Evolutionary conservation across 1,140 invertebrate species (phyloP), one percentile per base, ranked within the genome.

Genomic region (Lithobius niger): DNA sequence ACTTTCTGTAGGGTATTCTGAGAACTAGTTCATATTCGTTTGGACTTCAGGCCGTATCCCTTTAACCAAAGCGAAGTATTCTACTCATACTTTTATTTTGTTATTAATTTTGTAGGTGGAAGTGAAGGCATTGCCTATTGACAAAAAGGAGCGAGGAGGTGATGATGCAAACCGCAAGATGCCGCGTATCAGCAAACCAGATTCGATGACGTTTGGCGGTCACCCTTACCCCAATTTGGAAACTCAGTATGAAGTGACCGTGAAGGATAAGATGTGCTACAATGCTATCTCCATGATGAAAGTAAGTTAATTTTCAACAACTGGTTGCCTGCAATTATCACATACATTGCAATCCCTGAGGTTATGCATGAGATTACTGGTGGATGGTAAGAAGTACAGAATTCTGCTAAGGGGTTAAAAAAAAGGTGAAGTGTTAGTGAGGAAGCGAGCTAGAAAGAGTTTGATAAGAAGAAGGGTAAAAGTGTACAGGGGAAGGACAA

Each of bases 201-300:
- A 83, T 62, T 76, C 78, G 15, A 65, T 83, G 68, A 80, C 79
- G 0, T 85, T 83, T 64, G 83, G 83, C 16, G 83, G 83, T 13
- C 77, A 82, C 57, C 77, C 79, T 6, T 75, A 77, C 25, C 82
- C 71, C 0, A 74, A 79, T 15, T 75, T 88, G 13, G 83, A 89
- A 36, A 74, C 82, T 6, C 80, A 84, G 0, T 97, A 94, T 71
- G 86, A 94, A 69, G 80, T 88, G 0, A 90, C 87, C 0, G 77
- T 90, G 28, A 82, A 82, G 58, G 91, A 96, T 63, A 92, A 88
- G 67, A 92, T 93, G 81, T 82, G 84, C 60, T 96, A 93, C 70
- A 86, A 95, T 71, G 83, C 91, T 2, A 95, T 97, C 56, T 90
- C 86, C 3, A 87, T 91, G 59, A 92, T 94, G 86, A 88, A 88